Evolutionary conservation across 2,888 invertebrate genomes (phyloP).

Genomic region (Drosophila siamana): DNA sequence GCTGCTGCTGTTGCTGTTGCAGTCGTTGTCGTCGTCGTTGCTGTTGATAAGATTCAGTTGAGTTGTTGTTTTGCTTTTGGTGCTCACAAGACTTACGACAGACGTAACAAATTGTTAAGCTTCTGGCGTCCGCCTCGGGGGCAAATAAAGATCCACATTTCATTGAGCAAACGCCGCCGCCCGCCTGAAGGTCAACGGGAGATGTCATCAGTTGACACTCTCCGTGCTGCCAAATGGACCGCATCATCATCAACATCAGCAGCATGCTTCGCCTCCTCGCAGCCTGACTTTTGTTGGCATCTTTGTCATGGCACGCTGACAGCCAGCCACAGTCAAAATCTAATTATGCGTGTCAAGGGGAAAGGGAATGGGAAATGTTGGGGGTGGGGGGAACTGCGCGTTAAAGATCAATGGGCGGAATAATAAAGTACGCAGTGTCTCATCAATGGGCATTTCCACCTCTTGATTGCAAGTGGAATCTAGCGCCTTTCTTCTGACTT

Average conservation of each 20-base stretch:
- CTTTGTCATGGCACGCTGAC: constrained; percentile 32
- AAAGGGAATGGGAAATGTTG: background rate
- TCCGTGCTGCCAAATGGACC: constrained; percentile 49
- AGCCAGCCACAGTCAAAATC: constrained; percentile 53
- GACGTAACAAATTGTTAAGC: constrained; percentile 31
- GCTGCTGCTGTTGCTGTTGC: no score
- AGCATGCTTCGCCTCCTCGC: no score
- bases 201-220: constrained; percentile 64
- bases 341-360: constrained; percentile 69
- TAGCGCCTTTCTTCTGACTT: background rate
- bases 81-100: constrained; percentile 32
- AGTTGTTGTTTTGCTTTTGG: constrained; percentile 7
- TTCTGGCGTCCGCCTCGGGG: background rate
- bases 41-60: constrained; percentile 51
- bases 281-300: constrained; percentile 11
- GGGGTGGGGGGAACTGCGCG: constrained; percentile 19
- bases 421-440: constrained; percentile 10
- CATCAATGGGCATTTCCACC: constrained; percentile 21
- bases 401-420: constrained; percentile 36
- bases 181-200: constrained; percentile 59
- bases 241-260: constrained; percentile 39
- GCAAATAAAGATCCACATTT: constrained; percentile 47
- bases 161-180: constrained; percentile 57
- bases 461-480: constrained; percentile 7
- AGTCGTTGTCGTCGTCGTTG: background rate